Evolutionary conservation across 1,140 invertebrate genomes (phyloP), one percentile per base, ranked within the genome.

Genomic region (Listronotus bonariensis): DNA sequence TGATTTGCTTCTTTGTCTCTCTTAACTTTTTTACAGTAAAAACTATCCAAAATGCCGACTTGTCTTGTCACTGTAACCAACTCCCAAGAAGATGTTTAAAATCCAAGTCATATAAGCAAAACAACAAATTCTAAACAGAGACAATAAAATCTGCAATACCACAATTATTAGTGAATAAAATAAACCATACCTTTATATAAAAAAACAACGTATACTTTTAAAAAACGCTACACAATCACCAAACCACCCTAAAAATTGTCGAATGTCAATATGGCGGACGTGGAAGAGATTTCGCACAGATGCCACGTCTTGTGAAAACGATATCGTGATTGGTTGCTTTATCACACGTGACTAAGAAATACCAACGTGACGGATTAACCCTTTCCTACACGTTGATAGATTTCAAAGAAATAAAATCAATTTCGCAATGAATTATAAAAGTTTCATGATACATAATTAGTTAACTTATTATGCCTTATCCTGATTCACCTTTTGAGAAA

Each of bases 231-330:
- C 83, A 85, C 84, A 87, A 85, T 84, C 85, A 84, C 85, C 82
- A 83, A 86, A 66, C 84, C 83, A 85, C 85, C 83, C 78, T 76
- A 59, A 82, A 84, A 86, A 83, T 84, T 85, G 83, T 83, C 86
- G 84, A 83, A 86, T 86, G 86, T 88, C 87, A 89, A 89, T 87
- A 89, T 89, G 87, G 87, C 87, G 86, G 85, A 86, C 82, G 83
- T 86, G 82, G 82, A 87, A 87, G 81, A 85, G 83, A 81, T 87
- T 86, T 85, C 83, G 87, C 82, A 84, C 82, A 84, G 77, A 82
- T 88, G 87, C 87, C 87, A 89, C 87, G 87, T 89, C 88, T 87
- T 82, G 87, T 77, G 75, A 74, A 65, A 65, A 59, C 68, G 66
- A 61, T 55, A 53, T 26, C 59, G 20, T 63, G 26, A 81, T 82